Base-by-base conservation (phyloP, 2,888 invertebrate genomes). In the Brachypalpus laphriformis region DNA sequence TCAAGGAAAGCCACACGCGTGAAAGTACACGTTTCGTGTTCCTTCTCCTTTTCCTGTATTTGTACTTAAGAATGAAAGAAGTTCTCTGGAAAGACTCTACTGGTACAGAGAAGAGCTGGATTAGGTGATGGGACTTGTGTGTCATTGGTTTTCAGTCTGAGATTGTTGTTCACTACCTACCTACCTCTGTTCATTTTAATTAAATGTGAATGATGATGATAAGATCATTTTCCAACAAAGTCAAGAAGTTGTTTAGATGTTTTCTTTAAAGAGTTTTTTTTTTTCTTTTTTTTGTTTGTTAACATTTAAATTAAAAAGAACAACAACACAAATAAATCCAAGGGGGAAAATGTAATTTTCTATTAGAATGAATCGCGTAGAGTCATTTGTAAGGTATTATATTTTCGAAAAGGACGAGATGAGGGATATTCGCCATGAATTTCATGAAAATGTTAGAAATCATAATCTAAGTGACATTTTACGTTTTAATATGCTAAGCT, bases 131-230 rank as follows among this genome's bases (percentile, higher is more conserved):
- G 28, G 37, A n/a, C 18, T 28, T 40, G 6, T 28, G 1, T 51
- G 51, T 51, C 28, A 40, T 40, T 61, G 61, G 49, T 61, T 49
- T 22, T 49, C 22, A 25, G n/a, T 28, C 42, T 25, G 16, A 37
- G 18, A 45, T 57, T 34, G 1, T 45, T 34, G n/a, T 51, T 22
- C 49, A 16, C 56, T n/a, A 20, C 6, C 5, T 45, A 22, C 16
- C 16, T 34, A 3, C 3, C 14, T 42, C n/a, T 49, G 0, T 34
- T 22, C 16, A 34, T 63, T 77, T 77, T 70, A 77, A 77, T 77
- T 77, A 77, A 76, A 76, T 51, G 66, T 25, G 49, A 59, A 66
- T 54, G 37, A 71, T 42, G 31, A 59, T 40, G 75, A 20, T 59
- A 54, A 25, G 57, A 77, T 68, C 57, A 76, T 49, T 59, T 25